Percentiles rank a stretch among this genome's conserved stretches.
Conservation (phyloP, 2,888 invertebrate species). For the Chirona hameri region DNA sequence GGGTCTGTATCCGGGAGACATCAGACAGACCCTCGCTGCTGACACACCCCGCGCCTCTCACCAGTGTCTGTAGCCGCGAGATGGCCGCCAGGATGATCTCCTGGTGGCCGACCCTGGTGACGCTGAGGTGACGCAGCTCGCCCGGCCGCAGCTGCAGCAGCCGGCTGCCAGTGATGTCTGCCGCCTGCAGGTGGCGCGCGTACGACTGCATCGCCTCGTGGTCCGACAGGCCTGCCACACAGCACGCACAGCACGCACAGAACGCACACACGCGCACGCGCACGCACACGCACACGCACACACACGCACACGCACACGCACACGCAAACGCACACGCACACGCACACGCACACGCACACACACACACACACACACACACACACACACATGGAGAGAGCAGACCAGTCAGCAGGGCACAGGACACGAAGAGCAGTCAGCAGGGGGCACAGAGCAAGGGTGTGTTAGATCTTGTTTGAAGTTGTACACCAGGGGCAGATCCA, state of each 20-base stretch:
- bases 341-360: not conserved
- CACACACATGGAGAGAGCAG: not conserved
- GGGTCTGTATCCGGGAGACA: too few species aligned
- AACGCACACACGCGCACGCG: too few species aligned
- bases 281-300: not conserved
- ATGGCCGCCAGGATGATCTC: constrained; percentile 89
- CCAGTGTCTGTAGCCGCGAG: constrained; percentile 60
- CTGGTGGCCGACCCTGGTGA: constrained; percentile 85
- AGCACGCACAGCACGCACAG: not conserved
- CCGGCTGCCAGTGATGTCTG: constrained; percentile 75
- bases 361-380: not conserved
- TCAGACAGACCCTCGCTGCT: too few species aligned
- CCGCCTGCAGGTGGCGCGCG: constrained; percentile 72
- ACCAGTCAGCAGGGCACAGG: too few species aligned
- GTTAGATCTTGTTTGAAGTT: too few species aligned
- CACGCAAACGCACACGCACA: too few species aligned
- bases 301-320: not conserved
- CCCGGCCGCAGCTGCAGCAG: constrained; percentile 80
- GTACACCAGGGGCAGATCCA: too few species aligned
- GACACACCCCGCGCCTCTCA: not conserved
- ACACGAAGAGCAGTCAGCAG: too few species aligned
- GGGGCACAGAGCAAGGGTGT: too few species aligned
- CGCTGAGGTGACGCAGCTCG: constrained; percentile 81
- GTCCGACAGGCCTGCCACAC: constrained; percentile 46
- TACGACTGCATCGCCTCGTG: constrained; percentile 75